phyloP scores from a whole-genome alignment of 2,888 invertebrate genomes.

The Diabrotica balteata region DNA sequence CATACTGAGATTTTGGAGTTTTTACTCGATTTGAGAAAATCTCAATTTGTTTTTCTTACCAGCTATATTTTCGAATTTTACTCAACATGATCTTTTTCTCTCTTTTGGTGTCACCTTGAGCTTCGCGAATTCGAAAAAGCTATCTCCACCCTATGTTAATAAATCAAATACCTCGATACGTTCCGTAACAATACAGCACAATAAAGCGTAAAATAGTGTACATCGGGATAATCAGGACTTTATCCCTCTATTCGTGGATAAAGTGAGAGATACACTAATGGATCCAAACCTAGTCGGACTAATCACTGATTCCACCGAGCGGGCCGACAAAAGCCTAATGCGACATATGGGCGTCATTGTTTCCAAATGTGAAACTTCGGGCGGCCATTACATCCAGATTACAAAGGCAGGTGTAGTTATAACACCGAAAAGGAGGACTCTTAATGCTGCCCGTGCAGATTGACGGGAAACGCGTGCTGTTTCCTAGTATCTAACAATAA shows the following conservation, averaged over 20 bases:
- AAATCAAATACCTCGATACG: neutral
- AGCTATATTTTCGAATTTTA: no score
- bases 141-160: no score
- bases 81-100: no score
- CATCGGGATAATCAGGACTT: conserved; percentile 47
- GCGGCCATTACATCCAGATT: conserved; percentile 48
- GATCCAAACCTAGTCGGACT: conserved; percentile 42
- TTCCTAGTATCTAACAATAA: no score
- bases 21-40: no score
- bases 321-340: conserved; percentile 46
- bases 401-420: conserved; percentile 45
- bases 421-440: conserved; percentile 4
- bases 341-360: conserved; percentile 53
- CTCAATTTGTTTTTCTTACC: no score
- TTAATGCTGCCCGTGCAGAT: conserved; percentile 1
- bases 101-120: no score
- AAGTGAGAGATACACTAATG: conserved; percentile 51
- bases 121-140: no score
- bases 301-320: conserved; percentile 44
- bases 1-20: no score
- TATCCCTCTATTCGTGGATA: conserved; percentile 44
- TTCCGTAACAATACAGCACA: conserved; percentile 38
- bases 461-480: neutral
- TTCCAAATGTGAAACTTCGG: conserved; percentile 47
- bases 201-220: conserved; percentile 50